Base-by-base conservation (phyloP, 1,140 invertebrate genomes). In the Brachionus plicatilis region DNA sequence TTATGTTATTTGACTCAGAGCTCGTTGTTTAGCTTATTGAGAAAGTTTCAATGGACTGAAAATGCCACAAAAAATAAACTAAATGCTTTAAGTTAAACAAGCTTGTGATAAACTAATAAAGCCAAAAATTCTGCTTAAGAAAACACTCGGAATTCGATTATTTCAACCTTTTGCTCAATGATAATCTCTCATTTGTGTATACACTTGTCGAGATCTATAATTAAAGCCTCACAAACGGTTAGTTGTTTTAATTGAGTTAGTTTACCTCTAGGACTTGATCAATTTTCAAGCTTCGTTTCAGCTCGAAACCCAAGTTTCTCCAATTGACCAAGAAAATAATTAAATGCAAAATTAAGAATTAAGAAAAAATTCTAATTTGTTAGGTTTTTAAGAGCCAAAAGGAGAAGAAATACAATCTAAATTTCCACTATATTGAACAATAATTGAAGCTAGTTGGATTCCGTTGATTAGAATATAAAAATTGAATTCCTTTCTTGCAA, bases 251-350 rank as follows among this genome's bases (percentile, higher is more conserved):
- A 43, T 72, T 72, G 43, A 43, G 17, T 72, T 72, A 72, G 37
- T 72, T 72, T 72, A 72, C 68, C 68, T 72, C 41, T 43, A 72
- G 68, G 68, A 43, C 29, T 43, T 29, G 8, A 43, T 43, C 33
- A 41, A 43, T 72, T 20, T 72, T 72, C 27, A 72, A 43, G 68
- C 41, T 72, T 72, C 33, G 41, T 41, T 72, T 72, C 29, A 72
- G 37, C 37, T 72, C 41, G 6, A 41, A 41, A 72, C 17, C 7
- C 17, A 41, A 72, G 37, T 43, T 72, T 72, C 68, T 72, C 68
- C 17, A 72, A 72, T 72, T 72, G 68, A 72, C 41, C 68, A 72
- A 72, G 68, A 72, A 72, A 72, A 20, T 45, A 72, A 72, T 72
- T 72, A 43, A 72, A 72, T 72, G 68, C 37, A 72, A 72, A 72